Percentiles rank a stretch among this genome's conserved stretches.
phyloP scores from a whole-genome alignment of 2,888 invertebrate species.

The Pandemis heparana region DNA sequence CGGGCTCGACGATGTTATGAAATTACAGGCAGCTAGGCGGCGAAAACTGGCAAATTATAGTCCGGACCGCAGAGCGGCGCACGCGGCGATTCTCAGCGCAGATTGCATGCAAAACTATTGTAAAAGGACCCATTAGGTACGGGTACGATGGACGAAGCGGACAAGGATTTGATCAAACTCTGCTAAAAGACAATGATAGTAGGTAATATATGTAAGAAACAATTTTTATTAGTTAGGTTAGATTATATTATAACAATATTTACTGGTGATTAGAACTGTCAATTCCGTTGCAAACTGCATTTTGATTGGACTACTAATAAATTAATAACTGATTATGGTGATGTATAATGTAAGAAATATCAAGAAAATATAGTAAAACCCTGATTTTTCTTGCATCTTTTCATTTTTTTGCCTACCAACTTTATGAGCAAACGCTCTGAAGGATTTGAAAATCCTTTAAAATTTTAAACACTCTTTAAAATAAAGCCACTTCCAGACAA shows the following conservation, averaged over 20 bases:
- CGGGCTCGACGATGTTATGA: slow-evolving; percentile 66
- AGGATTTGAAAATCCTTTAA: too few species aligned
- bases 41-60: slow-evolving; percentile 82
- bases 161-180: slow-evolving; percentile 17
- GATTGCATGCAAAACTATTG: slow-evolving; percentile 69
- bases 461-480: not conserved
- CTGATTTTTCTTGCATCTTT: too few species aligned
- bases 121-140: slow-evolving; percentile 62
- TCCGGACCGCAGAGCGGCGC: slow-evolving; percentile 67
- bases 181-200: not conserved
- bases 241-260: too few species aligned
- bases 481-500: slow-evolving; percentile 23
- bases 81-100: slow-evolving; percentile 67
- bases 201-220: too few species aligned
- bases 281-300: too few species aligned
- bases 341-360: too few species aligned
- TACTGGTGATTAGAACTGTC: too few species aligned
- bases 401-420: too few species aligned
- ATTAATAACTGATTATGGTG: too few species aligned
- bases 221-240: too few species aligned
- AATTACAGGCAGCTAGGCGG: slow-evolving; percentile 80
- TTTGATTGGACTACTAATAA: too few species aligned
- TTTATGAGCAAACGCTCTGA: not conserved
- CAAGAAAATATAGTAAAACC: too few species aligned
- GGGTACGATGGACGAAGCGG: slow-evolving; percentile 59